Base-by-base conservation (phyloP, 2,113 vertebrate genomes). In the Danionella cerebrum region DNA sequence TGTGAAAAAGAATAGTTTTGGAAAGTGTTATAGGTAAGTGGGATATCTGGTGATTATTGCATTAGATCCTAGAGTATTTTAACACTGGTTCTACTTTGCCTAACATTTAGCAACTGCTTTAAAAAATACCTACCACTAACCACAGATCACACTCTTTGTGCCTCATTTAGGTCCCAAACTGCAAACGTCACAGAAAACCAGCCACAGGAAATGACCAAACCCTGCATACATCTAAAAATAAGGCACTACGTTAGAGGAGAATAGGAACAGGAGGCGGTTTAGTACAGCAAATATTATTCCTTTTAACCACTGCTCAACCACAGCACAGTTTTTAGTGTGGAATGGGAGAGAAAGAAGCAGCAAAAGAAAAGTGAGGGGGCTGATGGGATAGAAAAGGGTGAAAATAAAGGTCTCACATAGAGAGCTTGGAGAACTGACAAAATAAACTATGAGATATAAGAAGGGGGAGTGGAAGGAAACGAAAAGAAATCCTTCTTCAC, bases 211-310 rank as follows among this genome's bases (percentile, higher is more conserved):
- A 84, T 86, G 81, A 86, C 84, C 78, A 76, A 86, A 86, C 78
- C 78, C 67, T 39, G 73, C n/a, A 65, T 42, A 54, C 42, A 73
- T 79, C 86, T 87, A 86, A 86, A 87, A 88, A 87, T 88, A 88
- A 84, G 74, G 75, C 57, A 63, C 35, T 81, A 84, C 85, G 85
- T 87, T 85, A 72, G 77, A 81, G 82, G 76, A 82, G 85, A 85
- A 83, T 73, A 71, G 78, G 70, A 71, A 64, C 58, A 53, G 78
- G 80, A 83, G 79, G 75, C 80, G 70, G 78, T 22, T 57, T 69
- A 78, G 82, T 79, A 81, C 79, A 79, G 79, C 77, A 87, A 89
- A 89, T 85, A 89, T 88, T 84, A 85, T 87, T 86, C 73, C 76
- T 80, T 86, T 83, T 79, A 84, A 86, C 79, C 76, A 4, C 80